Percentiles rank a stretch among this genome's conserved stretches.
Evolutionary conservation across 1,140 invertebrate species (phyloP).

Genomic region (Tetramorium simillimum): DNA sequence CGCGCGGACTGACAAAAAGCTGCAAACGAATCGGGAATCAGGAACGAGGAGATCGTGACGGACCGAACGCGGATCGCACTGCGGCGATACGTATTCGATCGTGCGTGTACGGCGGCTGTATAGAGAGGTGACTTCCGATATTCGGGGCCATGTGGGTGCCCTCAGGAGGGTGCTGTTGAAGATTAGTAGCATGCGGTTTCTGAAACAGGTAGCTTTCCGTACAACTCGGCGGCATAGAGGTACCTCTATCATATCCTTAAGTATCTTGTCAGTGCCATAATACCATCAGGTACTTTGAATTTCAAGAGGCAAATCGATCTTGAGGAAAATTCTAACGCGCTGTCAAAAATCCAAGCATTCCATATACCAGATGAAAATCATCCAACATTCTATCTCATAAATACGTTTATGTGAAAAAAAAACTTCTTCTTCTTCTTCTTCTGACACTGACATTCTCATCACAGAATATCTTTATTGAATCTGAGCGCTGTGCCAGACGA

Average conservation of each 20-base stretch:
- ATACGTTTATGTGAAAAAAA: background rate
- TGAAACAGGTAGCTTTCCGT: slow-evolving; percentile 13
- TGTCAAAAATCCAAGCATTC: background rate
- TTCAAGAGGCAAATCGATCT: background rate
- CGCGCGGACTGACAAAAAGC: slow-evolving; percentile 39
- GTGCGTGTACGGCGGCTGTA: background rate
- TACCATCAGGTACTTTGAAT: background rate
- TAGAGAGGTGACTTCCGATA: slow-evolving; percentile 26
- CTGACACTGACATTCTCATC: background rate
- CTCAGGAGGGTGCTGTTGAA: slow-evolving; percentile 15
- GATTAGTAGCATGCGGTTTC: slow-evolving; percentile 28
- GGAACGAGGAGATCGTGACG: slow-evolving; percentile 13
- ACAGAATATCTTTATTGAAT: slow-evolving; percentile 29
- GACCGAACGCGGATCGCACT: background rate
- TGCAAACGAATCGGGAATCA: slow-evolving; percentile 42
- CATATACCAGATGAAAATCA: background rate
- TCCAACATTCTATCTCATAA: background rate
- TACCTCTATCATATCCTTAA: background rate
- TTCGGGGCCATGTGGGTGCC: background rate
- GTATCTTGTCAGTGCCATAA: background rate
- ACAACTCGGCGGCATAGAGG: background rate
- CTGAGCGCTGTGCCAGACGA: slow-evolving; percentile 44
- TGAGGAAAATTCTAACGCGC: background rate
- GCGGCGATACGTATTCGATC: slow-evolving; percentile 17
- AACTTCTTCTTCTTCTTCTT: background rate